Conservation (phyloP, 1,140 invertebrate species). For the Holotrichia oblita region DNA sequence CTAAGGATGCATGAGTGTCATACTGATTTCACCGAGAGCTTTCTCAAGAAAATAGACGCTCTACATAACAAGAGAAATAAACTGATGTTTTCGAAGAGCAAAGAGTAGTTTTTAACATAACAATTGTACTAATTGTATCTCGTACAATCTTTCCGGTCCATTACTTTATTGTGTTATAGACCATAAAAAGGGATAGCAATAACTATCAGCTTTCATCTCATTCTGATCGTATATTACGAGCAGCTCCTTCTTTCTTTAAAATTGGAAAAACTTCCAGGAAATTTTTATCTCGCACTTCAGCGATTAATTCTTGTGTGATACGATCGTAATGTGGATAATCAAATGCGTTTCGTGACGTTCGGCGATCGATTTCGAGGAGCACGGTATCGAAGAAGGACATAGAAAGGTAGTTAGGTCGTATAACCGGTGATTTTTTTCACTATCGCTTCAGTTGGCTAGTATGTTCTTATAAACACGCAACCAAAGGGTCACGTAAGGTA, state of each 20-base stretch:
- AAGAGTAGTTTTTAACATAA: no score
- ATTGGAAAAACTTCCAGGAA: not conserved
- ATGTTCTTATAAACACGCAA: not conserved
- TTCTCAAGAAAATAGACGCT: no score
- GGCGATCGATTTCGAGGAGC: not conserved
- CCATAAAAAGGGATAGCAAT: no score
- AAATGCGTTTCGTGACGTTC: conserved; percentile 10
- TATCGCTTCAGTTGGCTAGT: not conserved
- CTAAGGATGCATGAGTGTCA: no score
- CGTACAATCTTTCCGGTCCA: no score
- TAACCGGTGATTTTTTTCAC: not conserved
- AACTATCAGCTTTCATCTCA: no score
- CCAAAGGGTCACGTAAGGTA: not conserved
- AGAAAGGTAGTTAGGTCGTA: conserved; percentile 16
- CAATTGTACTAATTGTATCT: no score
- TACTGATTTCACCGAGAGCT: no score
- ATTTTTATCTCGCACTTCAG: not conserved
- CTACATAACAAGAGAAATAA: no score
- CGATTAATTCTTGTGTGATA: conserved; percentile 13
- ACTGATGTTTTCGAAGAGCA: no score
- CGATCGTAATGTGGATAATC: not conserved
- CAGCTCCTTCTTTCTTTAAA: not conserved
- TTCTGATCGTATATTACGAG: not conserved
- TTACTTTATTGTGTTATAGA: no score
- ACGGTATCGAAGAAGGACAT: not conserved